Percentiles rank a stretch among this genome's conserved stretches.
Evolutionary conservation across 1,140 invertebrate genomes (phyloP).

Genomic region (Aphaenogaster ashmeadi): DNA sequence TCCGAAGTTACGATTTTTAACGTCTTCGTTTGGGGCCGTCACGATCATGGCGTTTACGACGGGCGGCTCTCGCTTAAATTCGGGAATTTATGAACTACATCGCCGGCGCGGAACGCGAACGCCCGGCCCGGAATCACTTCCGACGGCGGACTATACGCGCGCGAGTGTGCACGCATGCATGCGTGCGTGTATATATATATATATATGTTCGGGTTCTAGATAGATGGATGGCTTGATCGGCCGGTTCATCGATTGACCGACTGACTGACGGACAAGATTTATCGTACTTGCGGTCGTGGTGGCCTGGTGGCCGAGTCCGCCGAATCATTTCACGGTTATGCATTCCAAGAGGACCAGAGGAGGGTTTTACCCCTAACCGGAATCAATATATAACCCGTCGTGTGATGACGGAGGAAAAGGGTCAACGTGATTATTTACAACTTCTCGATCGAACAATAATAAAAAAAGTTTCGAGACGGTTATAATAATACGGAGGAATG

Average conservation of each 20-base stretch:
- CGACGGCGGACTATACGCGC: slow-evolving; percentile 11
- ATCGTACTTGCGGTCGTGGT: slow-evolving; percentile 38
- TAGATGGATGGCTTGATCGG: slow-evolving; percentile 59
- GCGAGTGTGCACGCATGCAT: not conserved
- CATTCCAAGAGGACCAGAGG: slow-evolving; percentile 29
- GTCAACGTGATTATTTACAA: not conserved
- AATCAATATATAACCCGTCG: slow-evolving; percentile 3
- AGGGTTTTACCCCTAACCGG: slow-evolving; percentile 12
- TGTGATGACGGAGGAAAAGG: not conserved
- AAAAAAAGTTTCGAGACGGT: not conserved
- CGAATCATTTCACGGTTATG: slow-evolving; percentile 54
- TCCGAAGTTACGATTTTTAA: slow-evolving; percentile 42
- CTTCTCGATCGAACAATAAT: not conserved
- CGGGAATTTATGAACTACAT: slow-evolving; percentile 58
- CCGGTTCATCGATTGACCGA: slow-evolving; percentile 60
- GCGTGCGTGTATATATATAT: not conserved
- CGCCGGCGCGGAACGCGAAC: slow-evolving; percentile 31
- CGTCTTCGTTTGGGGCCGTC: slow-evolving; percentile 54
- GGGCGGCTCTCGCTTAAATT: slow-evolving; percentile 47
- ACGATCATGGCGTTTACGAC: slow-evolving; percentile 37
- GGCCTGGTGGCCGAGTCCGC: slow-evolving; percentile 28
- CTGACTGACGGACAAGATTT: slow-evolving; percentile 60
- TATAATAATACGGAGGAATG: not conserved
- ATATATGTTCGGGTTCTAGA: slow-evolving; percentile 18
- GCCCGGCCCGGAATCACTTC: slow-evolving; percentile 47